phyloP scores from a whole-genome alignment of 1,140 invertebrate genomes.

The Drosophila insularis region DNA sequence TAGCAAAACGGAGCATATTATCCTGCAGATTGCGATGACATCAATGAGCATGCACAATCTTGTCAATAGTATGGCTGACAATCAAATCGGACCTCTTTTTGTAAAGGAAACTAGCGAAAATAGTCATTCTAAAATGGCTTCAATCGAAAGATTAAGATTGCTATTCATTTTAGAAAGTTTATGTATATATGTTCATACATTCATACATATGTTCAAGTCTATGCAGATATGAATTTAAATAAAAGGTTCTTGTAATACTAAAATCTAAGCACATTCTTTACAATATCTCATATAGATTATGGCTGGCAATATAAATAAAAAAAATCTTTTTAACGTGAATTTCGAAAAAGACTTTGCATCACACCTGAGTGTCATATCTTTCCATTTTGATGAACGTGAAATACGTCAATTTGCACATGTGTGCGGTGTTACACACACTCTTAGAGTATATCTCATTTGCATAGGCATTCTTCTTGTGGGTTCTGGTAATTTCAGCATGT shows the following conservation, averaged over 20 bases:
- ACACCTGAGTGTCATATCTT: slow-evolving; percentile 46
- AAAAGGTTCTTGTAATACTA: too few species aligned
- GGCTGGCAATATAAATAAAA: not conserved
- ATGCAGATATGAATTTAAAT: too few species aligned
- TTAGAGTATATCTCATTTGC: slow-evolving; percentile 39
- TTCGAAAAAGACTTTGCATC: not conserved
- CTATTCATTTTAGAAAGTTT: too few species aligned
- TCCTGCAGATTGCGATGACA: not conserved
- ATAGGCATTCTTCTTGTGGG: slow-evolving; percentile 21
- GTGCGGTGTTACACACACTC: slow-evolving; percentile 27
- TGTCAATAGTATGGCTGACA: not conserved
- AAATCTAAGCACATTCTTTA: too few species aligned
- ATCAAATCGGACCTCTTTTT: not conserved
- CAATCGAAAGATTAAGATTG: too few species aligned
- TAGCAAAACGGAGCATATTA: not conserved
- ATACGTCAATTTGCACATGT: slow-evolving; percentile 33
- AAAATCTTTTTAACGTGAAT: not conserved
- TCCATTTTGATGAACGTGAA: slow-evolving; percentile 29
- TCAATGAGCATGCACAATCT: not conserved
- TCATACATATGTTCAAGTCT: too few species aligned
- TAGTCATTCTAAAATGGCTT: too few species aligned
- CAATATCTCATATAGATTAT: not conserved
- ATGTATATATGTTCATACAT: too few species aligned
- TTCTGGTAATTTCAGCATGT: slow-evolving; percentile 20
- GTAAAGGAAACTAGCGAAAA: too few species aligned